A percentile compares a stretch with the other conserved stretches of the same genome.
Evolutionary conservation across 2,113 vertebrate species (phyloP).

Genomic region (Pseudopipra pipra): DNA sequence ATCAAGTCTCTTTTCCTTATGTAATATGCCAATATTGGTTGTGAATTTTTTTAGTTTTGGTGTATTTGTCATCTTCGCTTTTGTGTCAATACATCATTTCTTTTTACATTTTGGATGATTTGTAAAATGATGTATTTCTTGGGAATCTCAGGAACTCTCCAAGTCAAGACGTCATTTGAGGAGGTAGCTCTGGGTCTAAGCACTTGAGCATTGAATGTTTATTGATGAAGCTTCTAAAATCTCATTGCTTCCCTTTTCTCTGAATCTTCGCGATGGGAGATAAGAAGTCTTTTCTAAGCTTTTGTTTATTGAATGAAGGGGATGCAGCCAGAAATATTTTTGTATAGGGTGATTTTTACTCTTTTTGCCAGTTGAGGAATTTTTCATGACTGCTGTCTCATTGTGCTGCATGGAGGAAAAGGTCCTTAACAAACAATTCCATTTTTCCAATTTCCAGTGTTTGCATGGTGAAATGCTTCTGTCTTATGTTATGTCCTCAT

Average conservation of each 20-base stretch:
- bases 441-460: not conserved
- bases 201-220: not conserved
- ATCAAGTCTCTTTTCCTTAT: not conserved
- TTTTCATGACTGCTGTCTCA: not conserved
- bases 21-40: not conserved
- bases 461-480: fast-evolving
- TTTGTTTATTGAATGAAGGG: not conserved
- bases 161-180: fast-evolving
- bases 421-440: not conserved
- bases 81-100: fast-evolving
- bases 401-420: fast-evolving
- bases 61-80: not conserved
- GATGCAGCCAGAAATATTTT: fast-evolving
- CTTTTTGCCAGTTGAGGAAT: not conserved
- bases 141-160: not conserved
- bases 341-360: not conserved
- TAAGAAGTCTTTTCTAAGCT: not conserved
- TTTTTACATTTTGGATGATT: not conserved
- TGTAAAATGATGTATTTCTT: not conserved
- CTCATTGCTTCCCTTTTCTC: not conserved
- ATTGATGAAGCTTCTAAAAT: not conserved
- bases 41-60: not conserved
- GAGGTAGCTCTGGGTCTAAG: not conserved
- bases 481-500: fast-evolving
- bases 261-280: fast-evolving